Evolutionary conservation across 2,113 vertebrate species (phyloP), one percentile per base, ranked within the genome.

Genomic region (Parus major): DNA sequence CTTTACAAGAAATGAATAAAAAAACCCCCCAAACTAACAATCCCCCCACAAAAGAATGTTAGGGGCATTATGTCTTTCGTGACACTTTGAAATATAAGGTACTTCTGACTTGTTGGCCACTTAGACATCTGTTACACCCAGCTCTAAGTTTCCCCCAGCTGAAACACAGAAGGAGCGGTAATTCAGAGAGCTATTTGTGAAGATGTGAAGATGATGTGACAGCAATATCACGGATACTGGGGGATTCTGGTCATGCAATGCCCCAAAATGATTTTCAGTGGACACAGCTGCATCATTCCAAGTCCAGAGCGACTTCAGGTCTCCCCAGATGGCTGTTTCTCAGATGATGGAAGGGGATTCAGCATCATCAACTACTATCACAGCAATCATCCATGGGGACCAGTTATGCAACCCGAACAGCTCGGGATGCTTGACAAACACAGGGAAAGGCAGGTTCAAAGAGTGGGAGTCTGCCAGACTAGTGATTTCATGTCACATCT

Each of bases 1-100:
- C 69, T 92, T 78, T 44, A 88, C 31, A 82, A 96, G 69, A 91
- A 95, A 81, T 35, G 4, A 55, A 77, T 47, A 21, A 44, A 65
- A 66, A 56, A 50, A 56, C 5, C 4, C 1, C 19, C 12, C 53
- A 53, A 63, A 27, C 20, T 23, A 73, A 49, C 21, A 59, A 42
- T 15, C 25, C 8, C 39, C 59, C 12, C 29, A 4, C 10, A 39
- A 55, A 81, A 71, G 20, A 79, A 52, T 20, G 11, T 59, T 28
- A 75, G 21, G 31, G 64, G 19, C 18, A 71, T 63, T 86, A 86
- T 56, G 52, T 33, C 88, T 83, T 83, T 59, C 82, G n/a, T 42
- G 14, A 90, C 39, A 77, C 24, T 71, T 63, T 20, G 14, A 86
- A 81, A 88, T 70, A 8, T 3, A 87, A 39, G 17, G 16, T 63